phyloP scores from a whole-genome alignment of 2,888 invertebrate genomes.

The Leptinotarsa rubiginosa region DNA sequence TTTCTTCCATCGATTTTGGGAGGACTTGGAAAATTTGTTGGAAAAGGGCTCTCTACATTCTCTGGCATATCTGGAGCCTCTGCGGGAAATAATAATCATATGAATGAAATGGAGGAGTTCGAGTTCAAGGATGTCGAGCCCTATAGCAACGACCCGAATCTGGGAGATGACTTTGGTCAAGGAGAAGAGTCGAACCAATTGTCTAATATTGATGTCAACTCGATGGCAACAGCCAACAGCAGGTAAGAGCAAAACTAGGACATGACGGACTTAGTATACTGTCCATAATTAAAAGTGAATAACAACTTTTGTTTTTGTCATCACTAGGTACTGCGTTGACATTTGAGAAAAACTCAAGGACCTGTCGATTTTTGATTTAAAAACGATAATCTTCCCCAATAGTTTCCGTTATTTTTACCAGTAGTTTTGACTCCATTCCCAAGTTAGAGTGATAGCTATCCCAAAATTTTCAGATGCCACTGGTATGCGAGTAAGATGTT shows the following conservation, averaged over 20 bases:
- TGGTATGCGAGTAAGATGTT: too few relatives aligned
- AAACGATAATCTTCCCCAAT: too few relatives aligned
- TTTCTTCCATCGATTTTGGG: conserved; percentile 88
- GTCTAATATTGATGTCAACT: conserved; percentile 46
- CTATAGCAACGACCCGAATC: conserved; percentile 61
- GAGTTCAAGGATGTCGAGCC: conserved; percentile 80
- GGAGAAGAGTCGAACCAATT: conserved; percentile 53
- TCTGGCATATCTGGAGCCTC: conserved; percentile 70
- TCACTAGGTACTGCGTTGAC: too few relatives aligned
- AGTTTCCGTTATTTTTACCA: too few relatives aligned
- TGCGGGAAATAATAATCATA: conserved; percentile 57
- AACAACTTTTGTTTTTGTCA: too few relatives aligned
- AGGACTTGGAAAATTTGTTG: conserved; percentile 84
- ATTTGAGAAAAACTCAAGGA: too few relatives aligned
- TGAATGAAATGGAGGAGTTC: conserved; percentile 72
- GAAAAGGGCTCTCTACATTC: conserved; percentile 78
- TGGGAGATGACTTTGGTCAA: conserved; percentile 64
- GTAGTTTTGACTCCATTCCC: too few relatives aligned
- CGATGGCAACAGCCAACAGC: conserved; percentile 55
- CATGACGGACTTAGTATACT: too few relatives aligned
- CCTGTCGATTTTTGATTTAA: too few relatives aligned
- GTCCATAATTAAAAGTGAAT: too few relatives aligned
- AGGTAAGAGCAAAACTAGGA: conserved; percentile 52
- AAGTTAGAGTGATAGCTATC: too few relatives aligned
- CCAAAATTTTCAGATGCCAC: too few relatives aligned